phyloP scores from a whole-genome alignment of 2,888 invertebrate genomes.

The Andricus curvator region DNA sequence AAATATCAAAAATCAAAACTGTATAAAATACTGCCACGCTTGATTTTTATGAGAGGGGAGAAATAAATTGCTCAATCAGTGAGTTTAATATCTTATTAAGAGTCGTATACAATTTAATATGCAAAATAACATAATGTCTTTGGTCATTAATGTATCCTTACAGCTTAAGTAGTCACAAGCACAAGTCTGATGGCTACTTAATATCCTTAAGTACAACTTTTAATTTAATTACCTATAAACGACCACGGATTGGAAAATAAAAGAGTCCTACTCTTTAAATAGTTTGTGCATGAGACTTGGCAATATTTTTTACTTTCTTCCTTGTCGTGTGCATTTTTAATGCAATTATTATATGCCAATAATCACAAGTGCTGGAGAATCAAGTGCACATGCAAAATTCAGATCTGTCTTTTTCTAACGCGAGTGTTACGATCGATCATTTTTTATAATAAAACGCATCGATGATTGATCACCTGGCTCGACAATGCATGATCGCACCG shows the following conservation, averaged over 20 bases:
- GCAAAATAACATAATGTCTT: not conserved
- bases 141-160: not conserved
- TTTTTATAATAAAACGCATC: slow-evolving; percentile 31
- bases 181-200: not conserved
- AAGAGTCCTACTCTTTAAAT: not conserved
- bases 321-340: slow-evolving; percentile 10
- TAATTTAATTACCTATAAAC: not conserved
- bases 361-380: slow-evolving; percentile 2
- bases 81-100: not conserved
- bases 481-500: slow-evolving; percentile 4
- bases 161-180: not conserved
- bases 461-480: slow-evolving; percentile 28
- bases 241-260: not conserved
- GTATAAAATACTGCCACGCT: not conserved
- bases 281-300: not conserved
- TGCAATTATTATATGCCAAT: slow-evolving; percentile 12
- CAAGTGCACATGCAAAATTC: not conserved
- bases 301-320: slow-evolving; percentile 6
- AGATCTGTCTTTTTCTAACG: not conserved
- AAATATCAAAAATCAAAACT: not conserved
- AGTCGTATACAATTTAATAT: not conserved
- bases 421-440: not conserved
- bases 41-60: not conserved
- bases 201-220: not conserved
- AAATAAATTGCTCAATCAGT: not conserved